These are phyloP conservation scores for Malacoraja senta DNA, from an alignment of 2,797 vertebrate species.

Conservation along the genomic window DNA sequence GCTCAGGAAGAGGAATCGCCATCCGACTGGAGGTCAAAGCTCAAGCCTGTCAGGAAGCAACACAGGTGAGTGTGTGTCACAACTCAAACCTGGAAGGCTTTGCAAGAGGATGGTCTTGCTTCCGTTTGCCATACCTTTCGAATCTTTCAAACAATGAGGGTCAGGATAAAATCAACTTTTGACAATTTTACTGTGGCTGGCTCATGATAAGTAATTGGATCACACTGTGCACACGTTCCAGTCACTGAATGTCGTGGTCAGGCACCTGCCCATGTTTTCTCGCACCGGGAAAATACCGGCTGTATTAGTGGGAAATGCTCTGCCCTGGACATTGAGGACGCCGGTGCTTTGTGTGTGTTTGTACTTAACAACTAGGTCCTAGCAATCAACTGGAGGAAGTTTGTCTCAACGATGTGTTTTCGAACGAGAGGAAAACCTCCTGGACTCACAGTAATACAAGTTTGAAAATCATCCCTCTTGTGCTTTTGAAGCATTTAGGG, in stretches of 20 bases:
- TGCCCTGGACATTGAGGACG: background rate
- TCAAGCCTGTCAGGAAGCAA: slow-evolving; percentile 12
- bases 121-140: no score
- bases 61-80: background rate
- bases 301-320: background rate
- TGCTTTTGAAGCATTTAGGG: background rate
- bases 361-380: background rate
- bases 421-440: background rate
- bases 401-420: background rate
- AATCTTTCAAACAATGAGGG: background rate
- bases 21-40: background rate
- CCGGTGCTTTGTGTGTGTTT: background rate
- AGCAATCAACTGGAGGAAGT: background rate
- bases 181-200: background rate
- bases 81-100: background rate
- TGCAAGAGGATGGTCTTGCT: no score
- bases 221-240: background rate
- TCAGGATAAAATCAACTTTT: background rate
- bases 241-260: no score
- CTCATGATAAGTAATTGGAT: background rate
- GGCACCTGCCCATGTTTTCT: background rate
- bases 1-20: background rate
- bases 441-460: background rate
- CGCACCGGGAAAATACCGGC: background rate
- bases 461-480: background rate